Base-by-base conservation (phyloP, 2,888 invertebrate species). In the Brachycybe producta region DNA sequence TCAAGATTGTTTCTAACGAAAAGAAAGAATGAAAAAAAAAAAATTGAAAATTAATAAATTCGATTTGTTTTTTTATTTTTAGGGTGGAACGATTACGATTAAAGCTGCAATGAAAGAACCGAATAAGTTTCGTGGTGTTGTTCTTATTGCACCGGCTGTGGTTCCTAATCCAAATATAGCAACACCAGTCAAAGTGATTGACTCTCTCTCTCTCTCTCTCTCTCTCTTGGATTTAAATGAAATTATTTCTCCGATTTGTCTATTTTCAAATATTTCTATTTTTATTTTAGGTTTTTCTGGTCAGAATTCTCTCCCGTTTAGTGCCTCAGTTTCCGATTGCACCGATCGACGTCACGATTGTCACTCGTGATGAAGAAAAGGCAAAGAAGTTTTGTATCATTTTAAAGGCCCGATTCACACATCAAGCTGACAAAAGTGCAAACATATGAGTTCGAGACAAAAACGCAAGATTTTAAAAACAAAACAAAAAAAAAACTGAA, bases 11-110 rank as follows among this genome's bases (percentile, higher is more conserved):
- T 21, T 44, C 17, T 58, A 13, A 51, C 23, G n/a, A 19, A 11
- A n/a, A n/a, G n/a, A n/a, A n/a, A n/a, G n/a, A n/a, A 30, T 15
- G 7, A 23, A n/a, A n/a, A 48, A 7, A 17, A 30, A 24, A 11
- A n/a, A 56, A 15, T 13, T 30, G 13, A 40, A 23, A 5, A 11
- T 51, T 30, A 32, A 23, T 49, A n/a, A 49, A 19, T 40, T 30
- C 13, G n/a, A 30, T 51, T 43, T 39, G 48, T 34, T 51, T 42
- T 28, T 49, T 34, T n/a, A n/a, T 38, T 55, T 52, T 26, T 53
- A 67, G 69, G 70, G 70, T 39, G 70, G 70, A 5, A 60, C 66
- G 45, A 63, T 70, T 32, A 56, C 64, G 2, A 58, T 70, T 13
- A 55, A 62, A 34, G 56, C 63, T 23, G 64, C 61, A 5, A 55